Conservation (phyloP, 1,140 invertebrate genomes). For the Laupala kohalensis region DNA sequence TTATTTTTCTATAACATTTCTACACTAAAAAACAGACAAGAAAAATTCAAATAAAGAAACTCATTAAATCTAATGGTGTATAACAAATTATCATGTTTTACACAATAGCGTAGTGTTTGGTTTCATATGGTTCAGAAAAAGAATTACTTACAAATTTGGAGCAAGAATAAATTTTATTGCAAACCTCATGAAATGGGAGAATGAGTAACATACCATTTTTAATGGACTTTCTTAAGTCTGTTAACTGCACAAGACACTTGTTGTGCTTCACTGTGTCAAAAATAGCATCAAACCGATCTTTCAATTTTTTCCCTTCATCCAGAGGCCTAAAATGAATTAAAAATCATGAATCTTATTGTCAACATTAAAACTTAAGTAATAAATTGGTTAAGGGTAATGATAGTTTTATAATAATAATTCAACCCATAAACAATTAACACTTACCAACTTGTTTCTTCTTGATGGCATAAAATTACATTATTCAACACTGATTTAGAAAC, state of each 20-base stretch:
- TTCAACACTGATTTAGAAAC: conserved; percentile 91
- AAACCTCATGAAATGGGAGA: no score
- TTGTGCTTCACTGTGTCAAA: conserved; percentile 91
- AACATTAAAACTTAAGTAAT: neutral
- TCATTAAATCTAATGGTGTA: no score
- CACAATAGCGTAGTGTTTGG: no score
- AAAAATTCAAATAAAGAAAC: no score
- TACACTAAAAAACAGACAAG: no score
- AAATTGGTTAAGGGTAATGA: neutral
- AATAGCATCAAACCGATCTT: conserved; percentile 94
- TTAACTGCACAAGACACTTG: conserved; percentile 74
- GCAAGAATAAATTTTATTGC: no score
- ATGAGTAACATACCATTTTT: conserved; percentile 19
- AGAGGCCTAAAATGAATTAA: conserved; percentile 52
- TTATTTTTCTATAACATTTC: no score
- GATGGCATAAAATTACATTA: conserved; percentile 97
- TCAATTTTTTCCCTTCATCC: conserved; percentile 85
- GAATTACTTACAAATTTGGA: no score
- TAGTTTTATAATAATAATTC: neutral
- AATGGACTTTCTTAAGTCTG: conserved; percentile 55
- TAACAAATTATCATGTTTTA: no score
- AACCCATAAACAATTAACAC: conserved; percentile 7
- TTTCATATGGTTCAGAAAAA: no score
- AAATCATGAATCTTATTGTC: neutral
- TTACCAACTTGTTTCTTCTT: conserved; percentile 90